Evolutionary conservation across 2,113 vertebrate species (phyloP).

Genomic region (Aptenodytes patagonicus): DNA sequence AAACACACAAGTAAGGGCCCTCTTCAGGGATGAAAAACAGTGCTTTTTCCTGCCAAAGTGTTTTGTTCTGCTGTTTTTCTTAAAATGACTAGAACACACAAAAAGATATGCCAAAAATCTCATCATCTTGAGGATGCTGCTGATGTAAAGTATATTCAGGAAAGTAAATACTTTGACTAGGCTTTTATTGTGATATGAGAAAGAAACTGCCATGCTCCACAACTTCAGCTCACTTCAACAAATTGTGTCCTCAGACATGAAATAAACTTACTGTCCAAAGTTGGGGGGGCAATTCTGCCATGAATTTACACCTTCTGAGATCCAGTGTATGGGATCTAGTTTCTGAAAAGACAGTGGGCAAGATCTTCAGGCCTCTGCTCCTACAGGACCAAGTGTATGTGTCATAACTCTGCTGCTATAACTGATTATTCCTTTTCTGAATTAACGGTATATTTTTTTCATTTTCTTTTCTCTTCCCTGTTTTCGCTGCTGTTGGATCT

Average conservation of each 20-base stretch:
- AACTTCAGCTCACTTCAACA: background rate
- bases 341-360: background rate
- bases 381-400: background rate
- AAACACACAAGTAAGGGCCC: background rate
- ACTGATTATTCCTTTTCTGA: background rate
- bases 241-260: background rate
- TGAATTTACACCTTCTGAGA: background rate
- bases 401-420: background rate
- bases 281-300: background rate
- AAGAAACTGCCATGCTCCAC: background rate
- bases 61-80: background rate
- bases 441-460: background rate
- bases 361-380: background rate
- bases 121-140: background rate
- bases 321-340: background rate
- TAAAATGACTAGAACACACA: background rate
- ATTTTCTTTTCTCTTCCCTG: conserved; percentile 4
- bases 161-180: background rate
- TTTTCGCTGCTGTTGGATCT: background rate
- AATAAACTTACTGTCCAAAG: background rate
- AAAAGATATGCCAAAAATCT: background rate
- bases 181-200: background rate
- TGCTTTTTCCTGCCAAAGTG: background rate
- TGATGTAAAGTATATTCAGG: background rate
- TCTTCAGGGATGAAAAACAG: background rate